These are phyloP conservation scores for Oenanthe oenanthe DNA, from an alignment of 2,113 vertebrate species.

Conservation along the genomic window DNA sequence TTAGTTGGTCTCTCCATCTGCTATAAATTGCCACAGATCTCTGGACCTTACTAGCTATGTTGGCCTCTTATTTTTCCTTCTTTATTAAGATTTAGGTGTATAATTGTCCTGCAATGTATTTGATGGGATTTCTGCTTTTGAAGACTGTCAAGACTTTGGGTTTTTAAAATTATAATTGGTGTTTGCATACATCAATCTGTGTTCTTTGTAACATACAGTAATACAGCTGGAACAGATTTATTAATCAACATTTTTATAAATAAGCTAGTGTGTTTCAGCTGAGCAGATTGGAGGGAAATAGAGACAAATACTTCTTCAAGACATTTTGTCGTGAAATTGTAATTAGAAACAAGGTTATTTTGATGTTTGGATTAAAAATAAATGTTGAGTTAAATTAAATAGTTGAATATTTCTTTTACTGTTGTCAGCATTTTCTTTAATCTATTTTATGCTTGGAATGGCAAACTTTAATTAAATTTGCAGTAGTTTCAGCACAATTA, in stretches of 20 bases:
- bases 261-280: neutral
- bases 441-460: conserved; percentile 47
- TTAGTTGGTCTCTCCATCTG: neutral
- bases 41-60: neutral
- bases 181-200: conserved; percentile 1
- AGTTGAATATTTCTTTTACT: conserved; percentile 54
- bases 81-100: neutral
- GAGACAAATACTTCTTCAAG: conserved; percentile 26
- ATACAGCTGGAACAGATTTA: conserved; percentile 39
- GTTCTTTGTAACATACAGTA: neutral
- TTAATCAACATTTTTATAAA: conserved; percentile 42
- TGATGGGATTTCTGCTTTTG: neutral
- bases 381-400: conserved; percentile 37
- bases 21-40: neutral
- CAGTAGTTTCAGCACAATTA: conserved; percentile 65
- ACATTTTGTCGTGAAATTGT: conserved; percentile 37
- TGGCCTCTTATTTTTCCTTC: neutral
- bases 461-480: conserved; percentile 71
- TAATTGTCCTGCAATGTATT: neutral
- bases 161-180: neutral
- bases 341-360: conserved; percentile 60
- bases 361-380: conserved; percentile 58
- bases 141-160: neutral
- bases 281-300: conserved; percentile 13
- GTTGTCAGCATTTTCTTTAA: conserved; percentile 45